A percentile compares a stretch with the other conserved stretches of the same genome.
Conservation (phyloP, 2,113 vertebrate genomes). For the Urocolius indicus region DNA sequence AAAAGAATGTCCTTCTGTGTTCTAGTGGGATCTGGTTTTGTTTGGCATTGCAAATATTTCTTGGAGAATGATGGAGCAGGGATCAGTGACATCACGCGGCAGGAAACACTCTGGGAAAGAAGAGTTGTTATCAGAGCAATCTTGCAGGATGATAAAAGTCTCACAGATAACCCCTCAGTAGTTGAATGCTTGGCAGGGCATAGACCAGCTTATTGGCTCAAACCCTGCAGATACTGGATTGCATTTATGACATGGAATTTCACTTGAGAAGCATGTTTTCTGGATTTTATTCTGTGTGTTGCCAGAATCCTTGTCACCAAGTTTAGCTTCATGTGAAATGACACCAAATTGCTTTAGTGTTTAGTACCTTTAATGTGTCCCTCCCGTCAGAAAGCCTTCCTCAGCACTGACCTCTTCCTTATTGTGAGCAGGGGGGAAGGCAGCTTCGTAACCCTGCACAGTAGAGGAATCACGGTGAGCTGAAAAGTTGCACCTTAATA, state of each 20-base stretch:
- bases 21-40: slow-evolving; percentile 1
- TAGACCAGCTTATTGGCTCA: background rate
- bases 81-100: background rate
- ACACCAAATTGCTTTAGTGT: background rate
- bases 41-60: background rate
- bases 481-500: background rate
- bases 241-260: background rate
- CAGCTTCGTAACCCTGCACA: background rate
- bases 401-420: background rate
- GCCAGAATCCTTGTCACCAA: background rate
- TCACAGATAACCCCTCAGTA: background rate
- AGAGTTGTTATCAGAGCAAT: background rate
- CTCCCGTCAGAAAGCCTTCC: background rate
- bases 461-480: background rate
- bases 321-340: background rate
- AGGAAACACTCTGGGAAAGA: background rate
- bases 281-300: accelerated
- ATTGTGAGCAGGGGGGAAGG: accelerated
- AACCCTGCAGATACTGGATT: background rate
- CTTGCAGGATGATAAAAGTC: background rate
- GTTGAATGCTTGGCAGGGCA: background rate
- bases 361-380: background rate
- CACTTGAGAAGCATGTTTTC: background rate
- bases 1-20: slow-evolving; percentile 16
- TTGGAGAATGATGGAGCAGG: background rate